Base-by-base conservation (phyloP, 2,888 invertebrate genomes). In the Anoncus sp. region DNA sequence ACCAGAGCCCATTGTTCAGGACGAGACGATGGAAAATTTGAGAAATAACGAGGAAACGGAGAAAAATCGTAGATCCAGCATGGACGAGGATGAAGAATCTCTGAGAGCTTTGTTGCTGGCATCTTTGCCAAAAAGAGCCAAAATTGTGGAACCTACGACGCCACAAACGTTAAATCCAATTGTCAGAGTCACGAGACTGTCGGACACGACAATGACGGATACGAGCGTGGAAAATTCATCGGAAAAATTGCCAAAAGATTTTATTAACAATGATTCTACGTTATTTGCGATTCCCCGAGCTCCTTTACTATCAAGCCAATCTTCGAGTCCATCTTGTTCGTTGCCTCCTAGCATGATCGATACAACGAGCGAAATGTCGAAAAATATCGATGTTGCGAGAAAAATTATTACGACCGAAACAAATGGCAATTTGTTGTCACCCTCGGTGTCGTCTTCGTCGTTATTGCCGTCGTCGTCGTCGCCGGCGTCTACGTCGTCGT, bases 1-100 rank as follows among this genome's bases (percentile, higher is more conserved):
- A n/a, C n/a, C n/a, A 18, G 22, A 51, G 12, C 12, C 16, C 2
- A 63, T 7, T 10, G 40, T 45, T 40, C 9, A 1, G 0, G 49
- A 45, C 14, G 10, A 40, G 31, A 20, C 7, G 7, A 22, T 14
- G n/a, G 55, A 69, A 40, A 45, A 47, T 7, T 6, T 31, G 9
- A 40, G 38, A 38, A 51, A 27, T 3, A 43, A 14, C 22, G 49
- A 22, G 2, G 63, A 81, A 45, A 45, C 24, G n/a, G 70, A 81
- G 45, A 78, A 72, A 67, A 73, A 81, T 20, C 83, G 87, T 59
- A 85, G 88, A 71, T 78, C 82, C 38, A 91, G 90, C 47, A 27
- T 89, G 3, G 91, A 91, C 0, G 91, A 91, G n/a, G 91, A 91
- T 57, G 91, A 90, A 53, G 87, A 90, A 55, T 85, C 82, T n/a